Conservation (phyloP, 2,113 vertebrate species). For the Nestor notabilis region DNA sequence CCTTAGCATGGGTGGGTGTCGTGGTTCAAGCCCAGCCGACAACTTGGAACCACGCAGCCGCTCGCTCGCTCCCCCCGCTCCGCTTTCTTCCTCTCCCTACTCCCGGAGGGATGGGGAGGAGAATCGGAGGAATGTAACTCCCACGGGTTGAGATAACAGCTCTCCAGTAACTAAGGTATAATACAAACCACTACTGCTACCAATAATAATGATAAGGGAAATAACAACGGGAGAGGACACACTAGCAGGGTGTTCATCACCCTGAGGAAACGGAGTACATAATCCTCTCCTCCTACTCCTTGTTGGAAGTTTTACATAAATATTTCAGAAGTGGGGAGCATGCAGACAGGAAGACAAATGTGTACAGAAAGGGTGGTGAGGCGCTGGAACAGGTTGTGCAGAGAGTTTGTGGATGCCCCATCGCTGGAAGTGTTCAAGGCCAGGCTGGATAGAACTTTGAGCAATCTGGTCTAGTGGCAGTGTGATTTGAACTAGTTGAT, state of each 20-base stretch:
- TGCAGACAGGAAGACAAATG: not conserved
- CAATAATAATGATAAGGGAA: too few species aligned
- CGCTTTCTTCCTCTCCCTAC: too few species aligned
- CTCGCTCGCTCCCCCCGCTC: too few species aligned
- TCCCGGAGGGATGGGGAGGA: too few species aligned
- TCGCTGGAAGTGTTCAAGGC: not conserved
- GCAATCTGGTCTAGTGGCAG: not conserved
- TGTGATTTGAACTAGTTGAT: not conserved
- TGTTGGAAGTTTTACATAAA: not conserved
- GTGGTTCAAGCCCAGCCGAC: too few species aligned
- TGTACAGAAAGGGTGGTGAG: not conserved
- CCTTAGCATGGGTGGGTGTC: fast-evolving
- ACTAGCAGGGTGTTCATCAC: not conserved
- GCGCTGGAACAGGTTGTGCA: not conserved
- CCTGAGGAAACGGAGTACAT: not conserved
- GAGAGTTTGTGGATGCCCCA: not conserved
- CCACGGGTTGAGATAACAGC: too few species aligned
- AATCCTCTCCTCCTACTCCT: not conserved
- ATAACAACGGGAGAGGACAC: too few species aligned
- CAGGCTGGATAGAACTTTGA: not conserved
- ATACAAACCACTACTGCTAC: too few species aligned
- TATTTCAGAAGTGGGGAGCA: not conserved
- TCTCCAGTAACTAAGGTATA: too few species aligned
- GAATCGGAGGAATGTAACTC: too few species aligned
- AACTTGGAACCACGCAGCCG: too few species aligned